These are phyloP conservation scores for Gyps fulvus DNA, from an alignment of 2,113 vertebrate genomes.

Conservation along the genomic window DNA sequence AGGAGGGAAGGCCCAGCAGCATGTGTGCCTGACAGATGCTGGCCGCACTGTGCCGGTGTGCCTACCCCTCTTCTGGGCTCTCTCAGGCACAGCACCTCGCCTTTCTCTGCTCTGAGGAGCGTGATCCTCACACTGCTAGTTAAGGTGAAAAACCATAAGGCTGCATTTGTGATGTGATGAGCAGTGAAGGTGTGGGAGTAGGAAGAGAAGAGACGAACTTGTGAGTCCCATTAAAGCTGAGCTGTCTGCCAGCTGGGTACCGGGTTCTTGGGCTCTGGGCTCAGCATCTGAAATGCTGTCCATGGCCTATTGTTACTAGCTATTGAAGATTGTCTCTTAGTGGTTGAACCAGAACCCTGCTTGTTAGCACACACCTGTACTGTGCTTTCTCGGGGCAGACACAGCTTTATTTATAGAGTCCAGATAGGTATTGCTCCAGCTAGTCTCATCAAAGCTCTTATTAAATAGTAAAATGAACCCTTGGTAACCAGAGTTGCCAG, in stretches of 20 bases:
- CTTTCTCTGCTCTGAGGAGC: accelerated
- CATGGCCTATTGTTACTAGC: not conserved
- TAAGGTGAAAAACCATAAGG: not conserved
- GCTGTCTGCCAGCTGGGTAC: accelerated
- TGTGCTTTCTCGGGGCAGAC: not conserved
- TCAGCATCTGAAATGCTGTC: not conserved
- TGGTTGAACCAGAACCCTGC: not conserved
- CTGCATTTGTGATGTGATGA: not conserved
- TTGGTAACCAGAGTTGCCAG: not conserved
- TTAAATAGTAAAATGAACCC: not conserved
- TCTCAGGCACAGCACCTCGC: not conserved
- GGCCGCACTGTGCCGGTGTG: accelerated
- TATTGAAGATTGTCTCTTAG: not conserved
- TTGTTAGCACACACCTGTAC: accelerated
- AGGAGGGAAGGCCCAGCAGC: not conserved
- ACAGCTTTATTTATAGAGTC: not conserved
- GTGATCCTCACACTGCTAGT: accelerated
- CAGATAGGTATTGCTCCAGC: not conserved
- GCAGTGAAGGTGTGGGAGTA: not conserved
- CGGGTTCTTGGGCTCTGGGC: not conserved
- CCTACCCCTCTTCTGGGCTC: not conserved
- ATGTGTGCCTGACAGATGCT: not conserved
- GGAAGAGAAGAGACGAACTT: not conserved
- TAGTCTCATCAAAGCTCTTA: not conserved
- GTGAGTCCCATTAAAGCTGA: not conserved